Evolutionary conservation across 1,140 invertebrate species (phyloP).

Genomic region (Ptiloglossa arizonensis): DNA sequence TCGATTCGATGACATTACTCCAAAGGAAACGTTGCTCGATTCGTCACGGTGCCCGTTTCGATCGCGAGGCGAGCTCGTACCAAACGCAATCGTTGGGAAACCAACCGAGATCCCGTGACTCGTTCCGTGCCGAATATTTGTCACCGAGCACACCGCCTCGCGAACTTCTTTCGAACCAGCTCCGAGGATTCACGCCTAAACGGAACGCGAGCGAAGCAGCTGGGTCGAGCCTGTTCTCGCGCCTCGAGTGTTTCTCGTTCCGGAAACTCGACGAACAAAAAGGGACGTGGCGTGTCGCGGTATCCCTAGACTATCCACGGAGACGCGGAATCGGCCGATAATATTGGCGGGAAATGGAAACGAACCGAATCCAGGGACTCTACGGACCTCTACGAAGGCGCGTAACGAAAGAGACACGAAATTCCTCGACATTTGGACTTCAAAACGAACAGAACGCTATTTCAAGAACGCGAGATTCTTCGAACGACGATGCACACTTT

Average conservation of each 20-base stretch:
- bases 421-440: too few species aligned
- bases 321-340: too few species aligned
- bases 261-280: too few species aligned
- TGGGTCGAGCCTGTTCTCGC: neutral
- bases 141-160: conserved; percentile 27
- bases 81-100: neutral
- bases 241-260: neutral
- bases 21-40: neutral
- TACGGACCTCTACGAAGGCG: too few species aligned
- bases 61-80: neutral
- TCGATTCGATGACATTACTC: conserved; percentile 21
- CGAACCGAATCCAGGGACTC: too few species aligned
- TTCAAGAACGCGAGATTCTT: too few species aligned
- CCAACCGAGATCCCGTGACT: neutral
- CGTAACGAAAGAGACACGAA: too few species aligned
- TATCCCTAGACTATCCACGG: too few species aligned
- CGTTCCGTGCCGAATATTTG: conserved; percentile 24
- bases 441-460: too few species aligned
- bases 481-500: too few species aligned
- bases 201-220: neutral
- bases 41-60: neutral
- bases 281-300: neutral
- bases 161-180: conserved; percentile 36
- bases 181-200: neutral
- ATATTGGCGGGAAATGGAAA: too few species aligned